Conservation (phyloP, 30 jellyfish, hydroid and myxozoan genomes). For the Aurelia aurita region DNA sequence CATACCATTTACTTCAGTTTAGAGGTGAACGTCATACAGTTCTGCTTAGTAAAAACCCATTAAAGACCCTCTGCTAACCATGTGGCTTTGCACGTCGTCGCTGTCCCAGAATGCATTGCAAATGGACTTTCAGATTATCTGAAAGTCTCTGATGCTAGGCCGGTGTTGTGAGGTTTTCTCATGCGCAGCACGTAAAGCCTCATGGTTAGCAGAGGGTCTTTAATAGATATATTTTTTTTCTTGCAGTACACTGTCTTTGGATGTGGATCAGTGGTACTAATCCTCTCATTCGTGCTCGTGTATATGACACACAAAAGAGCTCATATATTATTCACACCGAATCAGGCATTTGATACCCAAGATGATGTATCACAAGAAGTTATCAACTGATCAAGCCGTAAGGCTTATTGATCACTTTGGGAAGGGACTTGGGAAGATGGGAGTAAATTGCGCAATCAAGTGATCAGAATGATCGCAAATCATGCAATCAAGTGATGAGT, state of each 20-base stretch:
- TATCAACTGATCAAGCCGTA: not conserved
- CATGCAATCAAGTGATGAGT: not conserved
- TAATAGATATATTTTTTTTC: not conserved
- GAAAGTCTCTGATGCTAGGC: too few species aligned
- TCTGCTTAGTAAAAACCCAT: too few species aligned
- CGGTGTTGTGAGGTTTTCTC: too few species aligned
- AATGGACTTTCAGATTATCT: too few species aligned
- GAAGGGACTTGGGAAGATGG: not conserved
- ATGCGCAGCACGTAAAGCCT: too few species aligned
- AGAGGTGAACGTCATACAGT: too few species aligned
- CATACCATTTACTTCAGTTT: too few species aligned
- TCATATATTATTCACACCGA: slow-evolving; percentile 75
- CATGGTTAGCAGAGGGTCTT: too few species aligned
- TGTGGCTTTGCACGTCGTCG: too few species aligned
- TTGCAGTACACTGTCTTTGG: slow-evolving; percentile 66
- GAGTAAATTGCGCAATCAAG: not conserved
- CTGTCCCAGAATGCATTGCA: too few species aligned
- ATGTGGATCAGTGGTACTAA: slow-evolving; percentile 62
- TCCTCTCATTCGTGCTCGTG: slow-evolving; percentile 61
- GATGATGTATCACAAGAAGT: not conserved
- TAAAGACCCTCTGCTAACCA: too few species aligned
- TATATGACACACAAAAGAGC: slow-evolving; percentile 60
- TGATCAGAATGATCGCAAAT: too few species aligned
- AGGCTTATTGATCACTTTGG: not conserved
- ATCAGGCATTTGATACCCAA: not conserved